These are phyloP conservation scores for Heteromyza rotundicornis DNA, from an alignment of 2,888 invertebrate species.

Conservation along the genomic window DNA sequence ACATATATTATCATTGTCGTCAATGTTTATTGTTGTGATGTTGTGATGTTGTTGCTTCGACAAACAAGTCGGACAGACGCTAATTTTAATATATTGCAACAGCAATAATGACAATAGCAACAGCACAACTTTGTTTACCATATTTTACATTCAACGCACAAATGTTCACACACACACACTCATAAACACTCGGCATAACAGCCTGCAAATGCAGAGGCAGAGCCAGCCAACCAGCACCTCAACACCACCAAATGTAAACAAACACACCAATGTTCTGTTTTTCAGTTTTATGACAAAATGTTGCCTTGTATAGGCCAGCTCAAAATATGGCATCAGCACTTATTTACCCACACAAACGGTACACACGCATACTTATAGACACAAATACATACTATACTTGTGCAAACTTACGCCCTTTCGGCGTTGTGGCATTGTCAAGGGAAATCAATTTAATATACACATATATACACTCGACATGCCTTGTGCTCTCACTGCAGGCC, in stretches of 20 bases:
- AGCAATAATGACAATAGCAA: not conserved
- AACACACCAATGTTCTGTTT: constrained; percentile 2
- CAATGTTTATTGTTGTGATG: no score
- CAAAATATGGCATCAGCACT: constrained; percentile 13
- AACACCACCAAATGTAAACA: not conserved
- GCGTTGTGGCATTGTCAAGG: constrained; percentile 13
- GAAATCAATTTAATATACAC: constrained; percentile 23
- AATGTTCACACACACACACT: constrained; percentile 4
- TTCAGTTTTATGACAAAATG: not conserved
- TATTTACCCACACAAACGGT: not conserved
- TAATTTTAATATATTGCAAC: constrained; percentile 10
- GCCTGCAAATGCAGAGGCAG: not conserved
- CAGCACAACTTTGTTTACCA: constrained; percentile 5
- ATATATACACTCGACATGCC: not conserved
- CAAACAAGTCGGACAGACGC: not conserved
- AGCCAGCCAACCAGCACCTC: not conserved
- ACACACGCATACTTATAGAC: not conserved
- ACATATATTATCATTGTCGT: not conserved
- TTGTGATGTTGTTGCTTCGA: not conserved
- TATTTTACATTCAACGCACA: constrained; percentile 4
- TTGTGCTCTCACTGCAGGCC: not conserved
- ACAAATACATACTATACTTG: not conserved
- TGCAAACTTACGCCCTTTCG: constrained; percentile 15
- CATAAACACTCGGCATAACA: not conserved
- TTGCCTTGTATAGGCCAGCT: not conserved